Conservation (phyloP, 1,140 invertebrate species). For the Calliopsis andreniformis region DNA sequence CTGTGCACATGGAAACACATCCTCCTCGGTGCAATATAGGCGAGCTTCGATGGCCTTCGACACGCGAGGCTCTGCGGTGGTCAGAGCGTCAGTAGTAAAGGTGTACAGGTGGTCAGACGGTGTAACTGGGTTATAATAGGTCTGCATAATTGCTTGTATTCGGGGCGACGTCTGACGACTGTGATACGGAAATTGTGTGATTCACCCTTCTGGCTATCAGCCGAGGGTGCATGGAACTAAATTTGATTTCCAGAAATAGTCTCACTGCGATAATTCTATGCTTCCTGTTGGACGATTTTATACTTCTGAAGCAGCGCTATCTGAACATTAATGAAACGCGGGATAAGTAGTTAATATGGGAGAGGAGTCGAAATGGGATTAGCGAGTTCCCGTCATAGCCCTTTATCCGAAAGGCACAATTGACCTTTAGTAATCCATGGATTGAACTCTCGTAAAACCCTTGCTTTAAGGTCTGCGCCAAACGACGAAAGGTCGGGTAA, state of each 20-base stretch:
- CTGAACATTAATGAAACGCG: no score
- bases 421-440: no score
- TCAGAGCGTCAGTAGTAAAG: constrained; percentile 40
- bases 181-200: background rate
- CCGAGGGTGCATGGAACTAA: background rate
- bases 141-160: constrained; percentile 18
- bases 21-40: background rate
- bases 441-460: no score
- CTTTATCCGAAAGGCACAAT: no score
- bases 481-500: no score
- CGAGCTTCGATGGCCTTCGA: constrained; percentile 54
- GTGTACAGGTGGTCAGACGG: constrained; percentile 46
- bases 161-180: constrained; percentile 10
- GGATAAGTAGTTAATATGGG: no score
- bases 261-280: no score
- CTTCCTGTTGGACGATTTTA: no score
- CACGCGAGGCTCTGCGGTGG: constrained; percentile 61
- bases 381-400: no score
- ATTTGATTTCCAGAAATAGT: background rate
- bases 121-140: constrained; percentile 40
- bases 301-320: no score
- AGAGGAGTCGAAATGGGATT: no score
- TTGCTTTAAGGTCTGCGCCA: no score
- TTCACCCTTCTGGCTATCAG: background rate
- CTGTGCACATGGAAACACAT: background rate